These are phyloP conservation scores for Cirrhinus molitorella DNA, from an alignment of 2,797 vertebrate genomes.

Conservation along the genomic window DNA sequence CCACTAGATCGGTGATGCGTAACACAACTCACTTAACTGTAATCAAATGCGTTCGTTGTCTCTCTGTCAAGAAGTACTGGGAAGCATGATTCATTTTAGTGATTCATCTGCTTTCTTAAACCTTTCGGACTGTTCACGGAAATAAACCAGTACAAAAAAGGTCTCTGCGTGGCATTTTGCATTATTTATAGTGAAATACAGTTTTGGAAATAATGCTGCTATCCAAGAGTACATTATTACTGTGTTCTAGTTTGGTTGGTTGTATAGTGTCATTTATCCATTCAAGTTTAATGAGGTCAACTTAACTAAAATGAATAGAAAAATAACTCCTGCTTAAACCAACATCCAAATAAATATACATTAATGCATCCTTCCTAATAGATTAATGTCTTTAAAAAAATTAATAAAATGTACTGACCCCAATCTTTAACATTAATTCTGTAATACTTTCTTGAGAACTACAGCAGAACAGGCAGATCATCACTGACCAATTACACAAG, in stretches of 20 bases:
- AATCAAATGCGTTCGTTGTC: not conserved
- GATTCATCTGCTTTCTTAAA: slow-evolving; percentile 8
- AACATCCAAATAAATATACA: not conserved
- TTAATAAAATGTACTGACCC: not conserved
- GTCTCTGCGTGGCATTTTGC: not conserved
- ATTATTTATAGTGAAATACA: not conserved
- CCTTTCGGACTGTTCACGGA: not conserved
- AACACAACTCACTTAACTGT: not conserved
- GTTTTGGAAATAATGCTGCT: not conserved
- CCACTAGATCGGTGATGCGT: not conserved
- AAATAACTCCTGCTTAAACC: not conserved
- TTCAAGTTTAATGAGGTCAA: not conserved
- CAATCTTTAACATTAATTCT: not conserved
- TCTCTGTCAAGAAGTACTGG: not conserved
- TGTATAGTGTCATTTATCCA: not conserved
- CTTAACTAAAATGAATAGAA: not conserved
- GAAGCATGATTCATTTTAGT: not conserved
- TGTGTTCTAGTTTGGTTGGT: not conserved
- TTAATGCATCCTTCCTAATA: not conserved
- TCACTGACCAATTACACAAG: slow-evolving; percentile 18
- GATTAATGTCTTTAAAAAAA: not conserved
- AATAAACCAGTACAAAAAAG: not conserved
- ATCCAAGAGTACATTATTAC: not conserved
- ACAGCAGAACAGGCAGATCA: not conserved
- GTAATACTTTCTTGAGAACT: not conserved